Evolutionary conservation across 2,888 invertebrate species (phyloP).

Genomic region (Chrysolina oricalcia): DNA sequence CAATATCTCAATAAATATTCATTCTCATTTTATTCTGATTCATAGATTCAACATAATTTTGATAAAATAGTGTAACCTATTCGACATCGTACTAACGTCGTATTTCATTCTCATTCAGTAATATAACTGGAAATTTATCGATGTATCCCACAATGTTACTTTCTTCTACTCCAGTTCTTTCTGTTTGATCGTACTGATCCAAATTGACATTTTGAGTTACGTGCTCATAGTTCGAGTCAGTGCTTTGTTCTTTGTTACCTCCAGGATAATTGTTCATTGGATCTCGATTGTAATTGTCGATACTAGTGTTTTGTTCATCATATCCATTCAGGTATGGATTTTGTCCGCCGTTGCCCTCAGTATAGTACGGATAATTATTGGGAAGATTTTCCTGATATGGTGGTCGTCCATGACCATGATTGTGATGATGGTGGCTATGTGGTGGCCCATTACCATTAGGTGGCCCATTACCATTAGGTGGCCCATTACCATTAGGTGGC

Average conservation of each 20-base stretch:
- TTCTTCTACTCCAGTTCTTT: conserved; percentile 23
- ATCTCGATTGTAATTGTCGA: neutral
- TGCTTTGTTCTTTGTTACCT: neutral
- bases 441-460: neutral
- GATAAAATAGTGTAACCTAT: too few relatives aligned
- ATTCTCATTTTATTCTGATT: too few relatives aligned
- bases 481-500: neutral
- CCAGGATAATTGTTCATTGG: conserved; percentile 10
- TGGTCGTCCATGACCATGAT: conserved; percentile 9
- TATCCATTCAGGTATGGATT: conserved; percentile 11
- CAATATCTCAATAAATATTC: too few relatives aligned
- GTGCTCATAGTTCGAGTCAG: neutral
- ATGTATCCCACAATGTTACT: conserved; percentile 52
- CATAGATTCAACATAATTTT: too few relatives aligned
- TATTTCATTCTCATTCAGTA: conserved; percentile 58
- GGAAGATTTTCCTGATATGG: neutral
- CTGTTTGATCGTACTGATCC: neutral
- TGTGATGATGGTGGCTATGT: neutral
- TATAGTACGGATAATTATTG: neutral
- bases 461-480: neutral
- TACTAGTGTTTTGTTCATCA: neutral
- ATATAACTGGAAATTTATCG: conserved; percentile 57
- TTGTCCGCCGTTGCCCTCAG: neutral
- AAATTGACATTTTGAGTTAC: conserved; percentile 16
- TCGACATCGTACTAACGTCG: conserved; percentile 47